Percentiles rank a stretch among this genome's conserved stretches.
Evolutionary conservation across 2,888 invertebrate species (phyloP).

Genomic region (Mylabris sibirica): DNA sequence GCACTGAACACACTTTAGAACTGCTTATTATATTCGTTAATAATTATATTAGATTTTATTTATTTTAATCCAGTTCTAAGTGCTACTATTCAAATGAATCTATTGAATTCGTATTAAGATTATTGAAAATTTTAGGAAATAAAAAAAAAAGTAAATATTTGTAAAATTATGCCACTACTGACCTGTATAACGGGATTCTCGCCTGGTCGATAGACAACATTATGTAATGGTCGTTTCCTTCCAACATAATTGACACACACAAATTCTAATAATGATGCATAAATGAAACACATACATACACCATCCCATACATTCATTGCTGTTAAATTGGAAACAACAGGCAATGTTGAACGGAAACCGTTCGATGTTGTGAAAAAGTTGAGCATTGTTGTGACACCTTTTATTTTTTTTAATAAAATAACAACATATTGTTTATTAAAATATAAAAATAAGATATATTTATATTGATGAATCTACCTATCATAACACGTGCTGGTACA

Average conservation of each 20-base stretch:
- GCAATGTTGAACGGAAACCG: constrained; percentile 89
- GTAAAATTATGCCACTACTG: constrained; percentile 53
- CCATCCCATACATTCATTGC: constrained; percentile 98
- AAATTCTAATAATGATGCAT: constrained; percentile 91
- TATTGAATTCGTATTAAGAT: neutral
- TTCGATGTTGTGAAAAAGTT: constrained; percentile 97
- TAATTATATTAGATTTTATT: too few relatives aligned
- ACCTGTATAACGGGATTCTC: constrained; percentile 93
- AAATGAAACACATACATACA: constrained; percentile 97
- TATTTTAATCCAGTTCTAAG: neutral
- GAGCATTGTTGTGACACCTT: constrained; percentile 97
- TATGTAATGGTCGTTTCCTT: constrained; percentile 86
- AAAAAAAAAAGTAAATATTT: neutral
- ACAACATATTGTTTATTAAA: neutral
- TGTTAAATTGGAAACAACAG: constrained; percentile 91
- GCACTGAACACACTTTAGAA: neutral
- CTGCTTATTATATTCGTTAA: neutral
- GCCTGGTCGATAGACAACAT: constrained; percentile 88
- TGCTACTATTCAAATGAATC: neutral
- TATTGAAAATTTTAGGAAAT: neutral
- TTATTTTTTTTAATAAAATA: constrained; percentile 26
- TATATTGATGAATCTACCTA: constrained; percentile 69
- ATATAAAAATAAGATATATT: neutral
- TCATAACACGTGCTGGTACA: constrained; percentile 95
- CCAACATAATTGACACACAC: constrained; percentile 96